Percentiles rank a stretch among this genome's conserved stretches.
phyloP scores from a whole-genome alignment of 2,113 vertebrate genomes.

The Plectropomus leopardus region DNA sequence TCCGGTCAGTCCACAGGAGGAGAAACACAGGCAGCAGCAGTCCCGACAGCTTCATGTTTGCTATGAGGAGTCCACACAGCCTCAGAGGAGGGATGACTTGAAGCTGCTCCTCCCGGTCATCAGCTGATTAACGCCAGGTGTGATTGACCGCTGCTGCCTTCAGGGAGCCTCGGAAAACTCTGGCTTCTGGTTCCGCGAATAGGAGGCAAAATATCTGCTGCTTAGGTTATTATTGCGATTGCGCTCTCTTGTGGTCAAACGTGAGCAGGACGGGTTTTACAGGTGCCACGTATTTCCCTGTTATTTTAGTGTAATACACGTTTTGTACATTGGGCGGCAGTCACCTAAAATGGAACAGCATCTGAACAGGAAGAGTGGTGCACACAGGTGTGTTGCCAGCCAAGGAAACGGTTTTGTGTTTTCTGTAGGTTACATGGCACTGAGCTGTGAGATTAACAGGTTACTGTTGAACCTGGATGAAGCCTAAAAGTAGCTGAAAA shows the following conservation, averaged over 20 bases:
- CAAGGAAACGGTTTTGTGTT: too few relatives aligned
- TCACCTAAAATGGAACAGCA: too few relatives aligned
- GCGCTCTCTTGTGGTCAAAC: neutral
- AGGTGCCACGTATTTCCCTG: too few relatives aligned
- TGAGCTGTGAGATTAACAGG: too few relatives aligned
- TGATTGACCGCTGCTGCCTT: constrained; percentile 34
- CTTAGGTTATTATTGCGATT: neutral
- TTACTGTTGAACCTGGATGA: too few relatives aligned
- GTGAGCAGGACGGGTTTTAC: neutral
- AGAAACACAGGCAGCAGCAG: constrained; percentile 44
- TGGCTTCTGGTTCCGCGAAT: neutral
- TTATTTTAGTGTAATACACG: too few relatives aligned
- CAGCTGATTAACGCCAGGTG: constrained; percentile 43
- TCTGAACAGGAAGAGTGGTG: too few relatives aligned
- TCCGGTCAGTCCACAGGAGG: constrained; percentile 11
- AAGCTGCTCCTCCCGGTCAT: constrained; percentile 4
- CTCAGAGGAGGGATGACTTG: neutral
- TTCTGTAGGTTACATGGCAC: too few relatives aligned
- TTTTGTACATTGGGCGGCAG: too few relatives aligned
- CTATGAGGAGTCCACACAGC: neutral
- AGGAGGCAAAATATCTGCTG: neutral
- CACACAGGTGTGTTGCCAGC: too few relatives aligned
- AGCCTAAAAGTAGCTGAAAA: too few relatives aligned
- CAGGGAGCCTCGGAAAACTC: constrained; percentile 17
- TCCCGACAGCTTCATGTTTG: constrained; percentile 54